Evolutionary conservation across 2,888 invertebrate genomes (phyloP).

Genomic region (Encarsia formosa): DNA sequence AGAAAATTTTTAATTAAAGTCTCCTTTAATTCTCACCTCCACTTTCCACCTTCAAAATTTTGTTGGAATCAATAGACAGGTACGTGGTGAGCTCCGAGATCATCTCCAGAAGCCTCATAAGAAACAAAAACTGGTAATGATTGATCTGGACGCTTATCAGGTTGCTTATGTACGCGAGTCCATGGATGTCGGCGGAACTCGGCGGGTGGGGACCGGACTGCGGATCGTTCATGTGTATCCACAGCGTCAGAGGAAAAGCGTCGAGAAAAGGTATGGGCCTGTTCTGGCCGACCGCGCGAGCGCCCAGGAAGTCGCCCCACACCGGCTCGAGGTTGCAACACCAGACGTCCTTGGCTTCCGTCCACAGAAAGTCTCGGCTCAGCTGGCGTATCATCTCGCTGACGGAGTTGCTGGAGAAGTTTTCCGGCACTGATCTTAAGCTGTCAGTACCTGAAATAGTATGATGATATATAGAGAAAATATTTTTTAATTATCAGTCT

Average conservation of each 20-base stretch:
- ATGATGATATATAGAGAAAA: no score
- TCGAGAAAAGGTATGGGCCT: slow-evolving; percentile 77
- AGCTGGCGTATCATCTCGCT: slow-evolving; percentile 56
- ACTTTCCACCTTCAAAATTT: slow-evolving; percentile 60
- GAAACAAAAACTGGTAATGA: slow-evolving; percentile 88
- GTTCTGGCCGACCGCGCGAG: slow-evolving; percentile 68
- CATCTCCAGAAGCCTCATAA: slow-evolving; percentile 78
- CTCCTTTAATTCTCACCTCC: slow-evolving; percentile 37
- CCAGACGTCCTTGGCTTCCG: slow-evolving; percentile 84
- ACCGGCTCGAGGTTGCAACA: slow-evolving; percentile 83
- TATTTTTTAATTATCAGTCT: no score
- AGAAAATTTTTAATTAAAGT: no score
- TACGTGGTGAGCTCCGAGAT: slow-evolving; percentile 76
- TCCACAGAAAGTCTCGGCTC: slow-evolving; percentile 63
- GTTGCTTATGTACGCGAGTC: slow-evolving; percentile 76
- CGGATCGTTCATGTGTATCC: slow-evolving; percentile 63
- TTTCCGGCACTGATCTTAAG: slow-evolving; percentile 39
- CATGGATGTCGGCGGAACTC: slow-evolving; percentile 66
- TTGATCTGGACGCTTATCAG: slow-evolving; percentile 86
- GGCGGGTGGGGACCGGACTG: slow-evolving; percentile 19
- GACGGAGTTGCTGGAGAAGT: slow-evolving; percentile 50
- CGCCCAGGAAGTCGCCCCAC: slow-evolving; percentile 89
- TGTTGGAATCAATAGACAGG: slow-evolving; percentile 71
- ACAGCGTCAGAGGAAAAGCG: slow-evolving; percentile 81
- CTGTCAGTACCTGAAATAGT: slow-evolving; percentile 44